Evolutionary conservation across 2,888 invertebrate species (phyloP).

Genomic region (Clivina fossor): DNA sequence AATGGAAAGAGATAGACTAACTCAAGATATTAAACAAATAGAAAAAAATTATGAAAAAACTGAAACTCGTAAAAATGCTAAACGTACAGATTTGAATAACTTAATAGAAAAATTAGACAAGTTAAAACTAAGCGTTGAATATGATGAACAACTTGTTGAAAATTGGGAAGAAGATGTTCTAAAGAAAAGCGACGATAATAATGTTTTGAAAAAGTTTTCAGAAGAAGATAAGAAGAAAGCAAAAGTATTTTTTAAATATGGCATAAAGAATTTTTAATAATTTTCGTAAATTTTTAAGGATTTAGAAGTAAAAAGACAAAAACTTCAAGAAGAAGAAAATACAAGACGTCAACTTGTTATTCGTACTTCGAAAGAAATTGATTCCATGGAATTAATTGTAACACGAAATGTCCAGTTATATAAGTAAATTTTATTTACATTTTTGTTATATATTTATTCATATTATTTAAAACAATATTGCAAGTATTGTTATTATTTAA

Average conservation of each 20-base stretch:
- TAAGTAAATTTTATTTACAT: slow-evolving; percentile 8
- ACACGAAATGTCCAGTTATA: slow-evolving; percentile 24
- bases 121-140: slow-evolving; percentile 66
- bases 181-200: slow-evolving; percentile 68
- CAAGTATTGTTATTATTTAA: too few relatives aligned
- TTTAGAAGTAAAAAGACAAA: slow-evolving; percentile 59
- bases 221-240: slow-evolving; percentile 70
- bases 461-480: too few relatives aligned
- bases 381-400: slow-evolving; percentile 21
- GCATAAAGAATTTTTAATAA: background rate
- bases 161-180: slow-evolving; percentile 74
- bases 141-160: slow-evolving; percentile 66
- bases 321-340: slow-evolving; percentile 55
- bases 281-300: slow-evolving; percentile 46
- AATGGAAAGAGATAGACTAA: slow-evolving; percentile 55
- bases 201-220: slow-evolving; percentile 70
- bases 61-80: slow-evolving; percentile 53
- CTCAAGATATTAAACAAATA: slow-evolving; percentile 56
- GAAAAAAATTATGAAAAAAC: slow-evolving; percentile 53
- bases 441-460: background rate
- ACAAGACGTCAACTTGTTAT: slow-evolving; percentile 44
- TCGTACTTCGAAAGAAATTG: slow-evolving; percentile 25
- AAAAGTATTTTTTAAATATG: slow-evolving; percentile 46
- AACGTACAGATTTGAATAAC: slow-evolving; percentile 57
- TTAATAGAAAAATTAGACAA: slow-evolving; percentile 63